phyloP scores from a whole-genome alignment of 2,888 invertebrate genomes.

The Mystacides longicornis region DNA sequence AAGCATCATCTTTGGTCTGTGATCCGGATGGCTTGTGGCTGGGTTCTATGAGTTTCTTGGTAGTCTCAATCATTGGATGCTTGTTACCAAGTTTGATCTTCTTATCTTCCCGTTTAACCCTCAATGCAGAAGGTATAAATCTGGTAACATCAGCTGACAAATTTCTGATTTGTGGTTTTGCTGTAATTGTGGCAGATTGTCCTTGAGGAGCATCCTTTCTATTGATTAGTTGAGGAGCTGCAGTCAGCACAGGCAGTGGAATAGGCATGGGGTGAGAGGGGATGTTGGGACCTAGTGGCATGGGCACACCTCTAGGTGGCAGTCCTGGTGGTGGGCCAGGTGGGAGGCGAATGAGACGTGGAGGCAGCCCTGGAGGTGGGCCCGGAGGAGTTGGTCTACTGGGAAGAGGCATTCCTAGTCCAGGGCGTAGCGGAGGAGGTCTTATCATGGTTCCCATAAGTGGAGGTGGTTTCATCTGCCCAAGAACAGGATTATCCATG shows the following conservation, averaged over 20 bases:
- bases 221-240: slow-evolving; percentile 74
- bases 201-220: slow-evolving; percentile 56
- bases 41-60: slow-evolving; percentile 46
- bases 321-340: slow-evolving; percentile 60
- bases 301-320: slow-evolving; percentile 49
- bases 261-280: slow-evolving; percentile 31
- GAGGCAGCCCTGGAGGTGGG: slow-evolving; percentile 48
- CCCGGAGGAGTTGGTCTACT: slow-evolving; percentile 53
- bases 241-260: slow-evolving; percentile 66
- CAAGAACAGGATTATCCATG: slow-evolving; percentile 33
- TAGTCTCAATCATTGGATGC: slow-evolving; percentile 40
- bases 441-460: slow-evolving; percentile 49
- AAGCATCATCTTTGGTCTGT: slow-evolving; percentile 92
- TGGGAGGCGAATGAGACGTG: slow-evolving; percentile 51
- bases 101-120: slow-evolving; percentile 83
- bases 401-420: slow-evolving; percentile 47
- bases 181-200: slow-evolving; percentile 80
- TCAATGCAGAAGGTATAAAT: slow-evolving; percentile 87
- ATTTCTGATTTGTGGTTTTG: slow-evolving; percentile 94
- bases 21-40: slow-evolving; percentile 41
- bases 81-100: slow-evolving; percentile 51
- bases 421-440: slow-evolving; percentile 49
- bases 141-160: slow-evolving; percentile 90
- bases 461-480: slow-evolving; percentile 45
- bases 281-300: slow-evolving; percentile 42